Base-by-base conservation (phyloP, 2,888 invertebrate species). In the Desoria tigrina region DNA sequence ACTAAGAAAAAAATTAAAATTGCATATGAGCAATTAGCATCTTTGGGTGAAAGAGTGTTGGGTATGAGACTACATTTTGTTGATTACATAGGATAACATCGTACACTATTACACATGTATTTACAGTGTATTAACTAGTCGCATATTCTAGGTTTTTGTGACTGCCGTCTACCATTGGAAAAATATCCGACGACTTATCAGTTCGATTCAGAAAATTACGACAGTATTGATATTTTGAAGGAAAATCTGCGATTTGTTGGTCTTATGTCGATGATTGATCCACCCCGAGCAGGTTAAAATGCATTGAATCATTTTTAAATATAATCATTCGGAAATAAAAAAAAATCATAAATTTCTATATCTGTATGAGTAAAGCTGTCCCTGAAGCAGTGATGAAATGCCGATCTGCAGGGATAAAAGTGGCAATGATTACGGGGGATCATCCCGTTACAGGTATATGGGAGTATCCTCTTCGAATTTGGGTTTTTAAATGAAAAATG, bases 191-290 rank as follows among this genome's bases (percentile, higher is more conserved):
- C 23, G 14, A 55, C 42, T 1, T 54, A 54, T 14, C 28, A 32
- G n/a, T 56, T 32, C 23, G 27, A 37, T 9, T 28, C 53, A 1
- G 23, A 45, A 9, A 16, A 45, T 45, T 4, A 21, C 16, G 56
- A 56, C 6, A 56, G 21, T 32, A 39, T 32, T 23, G 32, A 56
- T 23, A 51, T 42, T 27, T 42, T 61, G 16, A 42, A 42, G 27
- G 56, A 26, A 9, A 56, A 42, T 2, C 16, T 63, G n/a, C 11
- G 63, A 49, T 63, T 63, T n/a, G 55, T 63, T 11, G 63, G 63
- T 9, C 42, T 63, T 7, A 56, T 63, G 50, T 63, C 63, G 6
- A 45, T 63, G 56, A 63, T 63, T n/a, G 63, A 63, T 16, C 69
- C 69, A 0, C 69, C 63, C 0, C 18, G 63, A 23, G 55, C 51